Percentiles rank a stretch among this genome's conserved stretches.
Evolutionary conservation across 1,140 invertebrate genomes (phyloP).

Genomic region (Drosophila pseudoananassae): DNA sequence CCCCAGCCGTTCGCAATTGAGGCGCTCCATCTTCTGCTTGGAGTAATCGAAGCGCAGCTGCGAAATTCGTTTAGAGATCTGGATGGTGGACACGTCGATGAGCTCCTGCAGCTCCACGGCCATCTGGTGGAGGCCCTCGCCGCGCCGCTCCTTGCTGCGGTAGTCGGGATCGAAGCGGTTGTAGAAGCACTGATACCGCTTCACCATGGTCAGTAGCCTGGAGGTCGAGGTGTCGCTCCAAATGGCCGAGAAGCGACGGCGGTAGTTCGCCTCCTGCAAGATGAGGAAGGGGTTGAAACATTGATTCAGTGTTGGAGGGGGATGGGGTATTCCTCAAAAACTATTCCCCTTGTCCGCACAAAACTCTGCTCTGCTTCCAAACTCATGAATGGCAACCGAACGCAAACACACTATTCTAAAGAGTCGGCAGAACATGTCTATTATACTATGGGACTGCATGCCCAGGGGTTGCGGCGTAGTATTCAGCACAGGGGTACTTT

Average conservation of each 20-base stretch:
- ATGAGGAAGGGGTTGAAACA: not conserved
- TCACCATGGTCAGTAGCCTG: conserved; percentile 70
- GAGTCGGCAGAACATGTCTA: no score
- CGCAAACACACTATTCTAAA: no score
- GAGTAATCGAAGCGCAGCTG: conserved; percentile 80
- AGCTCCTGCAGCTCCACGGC: conserved; percentile 67
- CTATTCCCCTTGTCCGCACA: not conserved
- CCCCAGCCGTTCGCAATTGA: conserved; percentile 66
- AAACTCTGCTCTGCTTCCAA: not conserved
- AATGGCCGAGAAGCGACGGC: conserved; percentile 74
- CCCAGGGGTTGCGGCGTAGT: no score
- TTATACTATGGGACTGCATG: no score
- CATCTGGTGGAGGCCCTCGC: conserved; percentile 77
- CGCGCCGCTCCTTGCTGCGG: conserved; percentile 77
- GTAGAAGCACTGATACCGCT: conserved; percentile 77
- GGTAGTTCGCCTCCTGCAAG: conserved; percentile 69
- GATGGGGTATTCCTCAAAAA: no score
- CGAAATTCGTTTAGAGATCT: conserved; percentile 79
- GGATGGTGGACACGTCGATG: conserved; percentile 77
- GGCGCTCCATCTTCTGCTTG: conserved; percentile 73
- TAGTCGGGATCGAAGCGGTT: conserved; percentile 77
- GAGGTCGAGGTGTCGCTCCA: conserved; percentile 79
- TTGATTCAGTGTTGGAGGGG: not conserved
- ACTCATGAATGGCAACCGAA: no score
- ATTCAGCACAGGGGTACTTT: no score